Evolutionary conservation across 2,888 invertebrate genomes (phyloP), one percentile per base, ranked within the genome.

Genomic region (Drosophila subsilvestris): DNA sequence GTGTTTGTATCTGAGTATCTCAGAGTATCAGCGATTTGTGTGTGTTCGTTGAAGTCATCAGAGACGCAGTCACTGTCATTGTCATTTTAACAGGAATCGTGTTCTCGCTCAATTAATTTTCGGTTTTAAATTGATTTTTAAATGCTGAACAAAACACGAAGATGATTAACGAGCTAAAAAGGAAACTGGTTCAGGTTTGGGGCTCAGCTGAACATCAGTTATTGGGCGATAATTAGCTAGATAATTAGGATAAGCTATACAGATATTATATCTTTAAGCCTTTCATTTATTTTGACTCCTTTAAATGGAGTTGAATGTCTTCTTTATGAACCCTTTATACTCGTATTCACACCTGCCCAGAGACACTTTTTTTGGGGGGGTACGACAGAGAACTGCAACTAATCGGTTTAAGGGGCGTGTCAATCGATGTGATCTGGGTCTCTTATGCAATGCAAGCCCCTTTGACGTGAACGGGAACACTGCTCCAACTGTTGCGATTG

Each of bases 11-110:
- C 22, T 22, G 25, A 54, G 55, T 67, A 44, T 42, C 53, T 54
- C 53, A 55, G 54, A 66, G 48, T 32, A 42, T 48, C 20, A n/a
- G n/a, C 14, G 50, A 25, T 55, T 27, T 67, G 67, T 37, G n/a
- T n/a, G n/a, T n/a, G n/a, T n/a, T n/a, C n/a, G n/a, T n/a, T n/a
- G n/a, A n/a, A 37, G 68, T 56, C 67, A 66, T 66, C 48, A 29
- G 20, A 14, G 62, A n/a, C 29, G 63, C 62, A 43, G 54, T 66
- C 66, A 66, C 54, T 66, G 65, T 66, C 65, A 66, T 66, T 66
- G 67, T n/a, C n/a, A n/a, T 65, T 66, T 65, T 42, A 18, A 7
- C 14, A 1, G 10, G 25, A 49, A 55, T 66, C 54, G 65, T 32
- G 66, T 43, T 66, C 54, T 66, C 66, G 65, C 67, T 55, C 65